Conservation (phyloP, 2,113 vertebrate genomes). For the Cryptotis parvus region DNA sequence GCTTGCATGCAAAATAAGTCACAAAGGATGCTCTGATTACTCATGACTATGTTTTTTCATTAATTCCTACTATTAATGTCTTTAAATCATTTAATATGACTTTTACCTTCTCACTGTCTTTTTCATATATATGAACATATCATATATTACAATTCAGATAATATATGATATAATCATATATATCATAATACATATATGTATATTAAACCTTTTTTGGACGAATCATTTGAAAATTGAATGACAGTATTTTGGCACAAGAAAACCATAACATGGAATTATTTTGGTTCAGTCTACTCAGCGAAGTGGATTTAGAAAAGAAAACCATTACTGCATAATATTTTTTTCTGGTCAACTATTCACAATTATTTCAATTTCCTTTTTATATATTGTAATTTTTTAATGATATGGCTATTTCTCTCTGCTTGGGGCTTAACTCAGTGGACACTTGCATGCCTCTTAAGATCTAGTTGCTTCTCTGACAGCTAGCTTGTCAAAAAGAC, state of each 20-base stretch:
- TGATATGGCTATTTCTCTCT: constrained; percentile 28
- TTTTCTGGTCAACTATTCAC: constrained; percentile 41
- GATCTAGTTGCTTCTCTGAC: constrained; percentile 61
- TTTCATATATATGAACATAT: constrained; percentile 42
- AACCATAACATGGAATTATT: constrained; percentile 58
- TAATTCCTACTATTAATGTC: constrained; percentile 43
- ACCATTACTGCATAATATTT: constrained; percentile 12
- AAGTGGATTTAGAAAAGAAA: constrained; percentile 59
- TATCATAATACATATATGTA: constrained; percentile 36
- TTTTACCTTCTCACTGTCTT: neutral
- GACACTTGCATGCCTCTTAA: constrained; percentile 31
- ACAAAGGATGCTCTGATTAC: neutral
- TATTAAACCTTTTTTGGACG: neutral
- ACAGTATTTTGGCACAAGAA: constrained; percentile 58
- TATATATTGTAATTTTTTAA: neutral
- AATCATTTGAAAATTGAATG: constrained; percentile 62
- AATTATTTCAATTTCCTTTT: constrained; percentile 21
- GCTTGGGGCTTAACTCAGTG: constrained; percentile 16
- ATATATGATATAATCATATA: no score
- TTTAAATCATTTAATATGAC: constrained; percentile 17
- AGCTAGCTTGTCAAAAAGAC: constrained; percentile 71
- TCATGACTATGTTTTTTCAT: neutral
- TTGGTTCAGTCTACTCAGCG: constrained; percentile 51
- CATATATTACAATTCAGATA: no score
- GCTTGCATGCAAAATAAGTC: neutral